These are phyloP conservation scores for Harpagoxenus sublaevis DNA, from an alignment of 2,888 invertebrate genomes.

Conservation along the genomic window DNA sequence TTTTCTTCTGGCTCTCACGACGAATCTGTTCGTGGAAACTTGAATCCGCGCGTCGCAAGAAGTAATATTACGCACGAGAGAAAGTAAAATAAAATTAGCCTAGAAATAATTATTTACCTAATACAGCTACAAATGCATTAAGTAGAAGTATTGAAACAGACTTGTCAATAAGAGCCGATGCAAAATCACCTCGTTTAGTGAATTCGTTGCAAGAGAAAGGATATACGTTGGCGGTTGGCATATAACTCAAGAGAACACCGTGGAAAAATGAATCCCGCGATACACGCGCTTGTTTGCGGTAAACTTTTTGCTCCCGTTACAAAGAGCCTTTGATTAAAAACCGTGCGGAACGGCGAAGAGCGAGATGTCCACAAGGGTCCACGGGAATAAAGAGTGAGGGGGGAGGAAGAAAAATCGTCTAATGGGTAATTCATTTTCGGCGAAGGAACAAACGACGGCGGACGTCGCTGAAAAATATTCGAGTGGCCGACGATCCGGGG, in stretches of 20 bases:
- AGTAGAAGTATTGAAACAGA: background rate
- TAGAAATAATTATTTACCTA: background rate
- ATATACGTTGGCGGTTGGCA: background rate
- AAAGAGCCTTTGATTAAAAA: constrained; percentile 45
- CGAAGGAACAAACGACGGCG: constrained; percentile 29
- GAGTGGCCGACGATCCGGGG: constrained; percentile 31
- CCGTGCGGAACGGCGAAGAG: background rate
- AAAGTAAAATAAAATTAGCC: background rate
- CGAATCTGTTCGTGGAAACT: background rate
- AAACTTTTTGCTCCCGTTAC: constrained; percentile 9
- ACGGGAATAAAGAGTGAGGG: background rate
- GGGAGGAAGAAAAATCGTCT: constrained; percentile 37
- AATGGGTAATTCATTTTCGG: constrained; percentile 55
- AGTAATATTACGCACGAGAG: background rate
- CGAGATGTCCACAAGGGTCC: constrained; percentile 1
- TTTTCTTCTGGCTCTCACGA: background rate
- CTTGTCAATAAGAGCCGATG: background rate
- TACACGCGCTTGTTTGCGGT: background rate
- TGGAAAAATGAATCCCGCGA: background rate
- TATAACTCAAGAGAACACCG: background rate
- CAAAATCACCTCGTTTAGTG: background rate
- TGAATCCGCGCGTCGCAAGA: background rate
- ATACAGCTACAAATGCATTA: background rate
- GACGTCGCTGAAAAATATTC: constrained; percentile 47
- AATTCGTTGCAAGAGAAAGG: background rate